Evolutionary conservation across 2,888 invertebrate species (phyloP).

Genomic region (Ariolimax columbianus): DNA sequence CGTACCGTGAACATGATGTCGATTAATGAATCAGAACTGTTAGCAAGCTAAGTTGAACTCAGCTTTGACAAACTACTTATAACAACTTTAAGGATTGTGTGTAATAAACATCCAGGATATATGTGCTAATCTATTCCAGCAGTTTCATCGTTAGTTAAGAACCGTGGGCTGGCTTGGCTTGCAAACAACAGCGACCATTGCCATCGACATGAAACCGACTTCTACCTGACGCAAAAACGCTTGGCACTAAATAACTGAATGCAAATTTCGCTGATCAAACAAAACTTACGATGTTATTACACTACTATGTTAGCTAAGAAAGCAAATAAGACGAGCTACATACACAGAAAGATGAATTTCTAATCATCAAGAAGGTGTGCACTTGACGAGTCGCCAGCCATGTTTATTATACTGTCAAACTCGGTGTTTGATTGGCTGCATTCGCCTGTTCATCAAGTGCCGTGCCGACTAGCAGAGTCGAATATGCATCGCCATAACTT

Average conservation of each 20-base stretch:
- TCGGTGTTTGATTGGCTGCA: not conserved
- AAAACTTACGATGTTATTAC: not conserved
- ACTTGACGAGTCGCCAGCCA: slow-evolving; percentile 4
- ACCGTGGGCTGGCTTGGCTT: too few relatives aligned
- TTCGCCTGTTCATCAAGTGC: not conserved
- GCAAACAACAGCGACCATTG: too few relatives aligned
- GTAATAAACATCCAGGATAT: too few relatives aligned
- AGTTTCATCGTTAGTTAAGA: too few relatives aligned
- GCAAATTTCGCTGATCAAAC: not conserved
- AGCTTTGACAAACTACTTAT: too few relatives aligned
- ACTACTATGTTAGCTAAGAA: not conserved
- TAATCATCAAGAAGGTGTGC: slow-evolving; percentile 1
- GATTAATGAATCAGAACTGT: too few relatives aligned
- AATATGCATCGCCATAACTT: not conserved
- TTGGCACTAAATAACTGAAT: not conserved
- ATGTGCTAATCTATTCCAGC: too few relatives aligned
- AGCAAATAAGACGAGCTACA: not conserved
- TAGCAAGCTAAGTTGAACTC: too few relatives aligned
- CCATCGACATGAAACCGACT: not conserved
- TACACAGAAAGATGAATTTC: not conserved
- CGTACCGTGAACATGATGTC: too few relatives aligned
- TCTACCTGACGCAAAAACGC: not conserved
- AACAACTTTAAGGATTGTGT: too few relatives aligned
- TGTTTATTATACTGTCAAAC: slow-evolving; percentile 6
- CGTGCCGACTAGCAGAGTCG: not conserved